These are phyloP conservation scores for Galerucella calmariensis DNA, from an alignment of 2,888 invertebrate genomes.

Conservation along the genomic window DNA sequence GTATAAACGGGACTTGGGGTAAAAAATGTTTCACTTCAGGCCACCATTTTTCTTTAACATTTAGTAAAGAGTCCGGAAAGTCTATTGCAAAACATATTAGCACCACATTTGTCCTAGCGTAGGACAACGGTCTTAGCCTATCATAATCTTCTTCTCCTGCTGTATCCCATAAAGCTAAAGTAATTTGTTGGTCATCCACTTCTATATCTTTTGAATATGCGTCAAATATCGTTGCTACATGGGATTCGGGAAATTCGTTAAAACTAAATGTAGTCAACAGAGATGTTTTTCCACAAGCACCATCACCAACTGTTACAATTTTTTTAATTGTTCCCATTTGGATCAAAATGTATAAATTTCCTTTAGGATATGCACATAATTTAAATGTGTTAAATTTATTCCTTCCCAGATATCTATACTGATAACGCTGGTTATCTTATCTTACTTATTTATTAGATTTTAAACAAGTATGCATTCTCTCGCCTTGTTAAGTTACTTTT, in stretches of 20 bases:
- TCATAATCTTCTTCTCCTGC: conserved; percentile 71
- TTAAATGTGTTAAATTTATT: conserved; percentile 6
- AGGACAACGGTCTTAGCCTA: conserved; percentile 68
- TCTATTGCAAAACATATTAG: conserved; percentile 74
- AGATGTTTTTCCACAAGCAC: conserved; percentile 75
- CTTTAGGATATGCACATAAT: conserved; percentile 20
- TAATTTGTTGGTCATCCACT: conserved; percentile 65
- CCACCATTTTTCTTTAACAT: conserved; percentile 73
- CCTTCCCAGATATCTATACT: background rate
- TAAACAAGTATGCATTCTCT: background rate
- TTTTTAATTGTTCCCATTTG: conserved; percentile 40
- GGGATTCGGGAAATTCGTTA: conserved; percentile 72
- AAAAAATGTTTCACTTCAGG: conserved; percentile 73
- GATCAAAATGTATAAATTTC: background rate
- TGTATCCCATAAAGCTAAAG: conserved; percentile 68
- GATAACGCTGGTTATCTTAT: conserved; percentile 32
- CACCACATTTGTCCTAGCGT: conserved; percentile 73
- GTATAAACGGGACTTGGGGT: conserved; percentile 71
- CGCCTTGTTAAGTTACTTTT: conserved; percentile 14
- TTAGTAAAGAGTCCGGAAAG: conserved; percentile 71
- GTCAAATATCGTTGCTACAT: conserved; percentile 66
- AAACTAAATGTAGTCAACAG: conserved; percentile 71
- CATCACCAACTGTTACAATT: conserved; percentile 71
- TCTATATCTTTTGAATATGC: conserved; percentile 63
- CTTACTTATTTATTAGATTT: conserved; percentile 23